Base-by-base conservation (phyloP, 1,140 invertebrate genomes). In the Pseudomyrmex concolor region DNA sequence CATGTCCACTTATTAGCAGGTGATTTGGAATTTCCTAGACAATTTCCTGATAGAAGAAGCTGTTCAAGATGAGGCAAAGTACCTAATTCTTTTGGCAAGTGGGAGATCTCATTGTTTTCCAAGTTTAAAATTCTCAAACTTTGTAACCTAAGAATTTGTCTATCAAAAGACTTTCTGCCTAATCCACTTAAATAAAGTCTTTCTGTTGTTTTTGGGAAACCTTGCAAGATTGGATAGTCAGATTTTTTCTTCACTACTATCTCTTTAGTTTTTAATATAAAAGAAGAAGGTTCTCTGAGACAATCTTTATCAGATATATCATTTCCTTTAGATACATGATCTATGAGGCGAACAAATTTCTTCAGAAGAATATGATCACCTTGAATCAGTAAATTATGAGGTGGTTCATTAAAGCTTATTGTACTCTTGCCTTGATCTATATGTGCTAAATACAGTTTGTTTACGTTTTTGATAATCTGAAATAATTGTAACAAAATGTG, bases 1-100 rank as follows among this genome's bases (percentile, higher is more conserved):
- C 96, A 97, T 62, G 91, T 88, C 96, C 96, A 97, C 83, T 96
- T 95, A 66, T 92, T 87, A 5, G 83, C 54, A 60, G 92, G 92
- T 34, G 90, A 88, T 85, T 94, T 10, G 2, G 9, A 12, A 0
- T 12, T 93, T 57, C 96, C 95, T 34, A 98, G 92, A 68, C 93
- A 90, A 94, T 98, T 98, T 78, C 96, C 95, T 7, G 96, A 94
- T 19, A 98, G 86, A 94, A 96, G 95, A 12, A 98, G 91, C 89
- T 97, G 95, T 84, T 95, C 95, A 66, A 99, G 91, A 83, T 95
- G 94, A 2, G 95, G 90, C 70, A 97, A 91, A 55, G 95, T 94
- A 78, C 96, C 97, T 74, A 98, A 88, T 91, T 97, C 96, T 34
- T 95, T 93, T 17, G 98, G 98, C 43, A 98, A 91, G 86, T 94